Evolutionary conservation across 2,113 vertebrate species (phyloP), one percentile per base, ranked within the genome.

Genomic region (Argyrosomus japonicus): DNA sequence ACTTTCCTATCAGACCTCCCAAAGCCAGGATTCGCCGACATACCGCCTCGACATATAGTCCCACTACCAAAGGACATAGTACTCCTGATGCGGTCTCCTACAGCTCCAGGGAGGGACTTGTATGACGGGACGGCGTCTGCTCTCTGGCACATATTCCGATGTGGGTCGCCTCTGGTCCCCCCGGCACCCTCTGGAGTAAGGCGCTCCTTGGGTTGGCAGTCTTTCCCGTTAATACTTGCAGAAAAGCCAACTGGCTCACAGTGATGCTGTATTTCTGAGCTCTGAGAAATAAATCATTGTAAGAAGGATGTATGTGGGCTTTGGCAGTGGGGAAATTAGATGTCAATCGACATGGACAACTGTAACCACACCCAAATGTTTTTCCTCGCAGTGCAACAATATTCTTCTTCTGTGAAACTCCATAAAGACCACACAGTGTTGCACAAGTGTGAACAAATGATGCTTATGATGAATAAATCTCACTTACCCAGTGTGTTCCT

Each of bases 181-280:
- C 84, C 96, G 5, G 96, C 96, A 57, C 97, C 97, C 92, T 97
- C 97, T 0, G 97, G 97, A 65, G 95, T 86, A 8, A 96, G 97
- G 73, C 97, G 97, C 75, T 91, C 85, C 69, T 61, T 58, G 47
- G 78, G 23, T 2, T 40, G 75, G 27, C 29, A 19, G 93, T 94
- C 81, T 93, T 93, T 70, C 84, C 70, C 69, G 36, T 95, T 94
- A 0, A 72, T 4, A 58, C 23, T 56, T 3, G 74, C 8, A 45
- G 95, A 93, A 58, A 96, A 95, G 57, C 95, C 93, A 45, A 87
- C 87, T 21, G 94, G 79, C 90, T 95, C 96, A 83, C 93, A 91
- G 60, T 96, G 96, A 79, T 96, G 96, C 75, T 95, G 89, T 83
- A 81, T 94, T 27, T 96, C 95, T 73, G 93, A 84, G 92, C 95